A percentile compares a stretch with the other conserved stretches of the same genome.
Conservation (phyloP, 1,140 invertebrate genomes). For the Palaemon carinicauda region DNA sequence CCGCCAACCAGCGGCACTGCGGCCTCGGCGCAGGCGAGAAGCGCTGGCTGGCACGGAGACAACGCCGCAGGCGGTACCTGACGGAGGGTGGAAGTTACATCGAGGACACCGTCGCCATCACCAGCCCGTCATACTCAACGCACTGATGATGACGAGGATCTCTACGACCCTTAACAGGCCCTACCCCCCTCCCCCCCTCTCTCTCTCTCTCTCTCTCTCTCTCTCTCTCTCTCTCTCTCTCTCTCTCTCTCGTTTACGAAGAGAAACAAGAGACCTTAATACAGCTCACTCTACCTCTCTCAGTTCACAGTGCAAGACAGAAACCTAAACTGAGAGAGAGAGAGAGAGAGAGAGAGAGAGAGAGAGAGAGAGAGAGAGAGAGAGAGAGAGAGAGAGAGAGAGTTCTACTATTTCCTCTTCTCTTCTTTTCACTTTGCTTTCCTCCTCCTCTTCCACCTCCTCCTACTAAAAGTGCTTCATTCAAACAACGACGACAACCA, state of each 20-base stretch:
- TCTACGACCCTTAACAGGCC: too few species aligned
- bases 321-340: background rate
- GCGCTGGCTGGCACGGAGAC: background rate
- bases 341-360: background rate
- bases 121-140: too few species aligned
- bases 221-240: background rate
- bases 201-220: too few species aligned
- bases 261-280: background rate
- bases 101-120: background rate
- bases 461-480: background rate
- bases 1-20: background rate
- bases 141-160: too few species aligned
- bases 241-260: background rate
- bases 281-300: background rate
- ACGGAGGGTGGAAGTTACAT: background rate
- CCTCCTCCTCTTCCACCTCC: too few species aligned
- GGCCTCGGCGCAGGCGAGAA: background rate
- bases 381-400: background rate
- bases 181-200: background rate
- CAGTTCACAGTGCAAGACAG: background rate
- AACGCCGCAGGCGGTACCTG: slow-evolving; percentile 17
- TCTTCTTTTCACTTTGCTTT: too few species aligned
- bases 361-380: background rate
- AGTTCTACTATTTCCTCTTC: too few species aligned
- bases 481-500: background rate